Evolutionary conservation across 2,113 vertebrate species (phyloP), one percentile per base, ranked within the genome.

Genomic region (Vombatus ursinus): DNA sequence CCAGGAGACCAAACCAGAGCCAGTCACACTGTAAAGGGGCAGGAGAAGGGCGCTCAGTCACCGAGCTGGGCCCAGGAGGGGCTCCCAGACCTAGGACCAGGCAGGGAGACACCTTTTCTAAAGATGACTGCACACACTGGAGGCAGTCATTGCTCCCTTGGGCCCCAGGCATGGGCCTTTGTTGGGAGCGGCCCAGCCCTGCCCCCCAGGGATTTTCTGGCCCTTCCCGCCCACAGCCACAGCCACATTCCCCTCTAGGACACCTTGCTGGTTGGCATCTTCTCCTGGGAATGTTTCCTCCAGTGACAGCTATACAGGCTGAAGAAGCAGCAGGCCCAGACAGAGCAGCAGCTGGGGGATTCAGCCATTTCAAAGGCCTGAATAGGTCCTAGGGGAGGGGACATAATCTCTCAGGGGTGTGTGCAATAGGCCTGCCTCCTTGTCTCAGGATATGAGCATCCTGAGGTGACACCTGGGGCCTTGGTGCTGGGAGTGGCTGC

Each of bases 1-100:
- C 93, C 94, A 99, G 97, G 93, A 99, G 97, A 2, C 98, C 96
- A 92, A 99, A 98, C 98, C 99, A 99, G 94, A 98, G 96, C 94
- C 97, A 99, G 68, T 98, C 98, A 0, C 97, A 96, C 99, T 99
- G 98, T 22, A 95, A 98, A 96, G 77, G 22, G 10, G 90, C 89
- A 25, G 95, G 68, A 0, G 1, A 44, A 7, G 91, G 95, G 89
- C n/a, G 93, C 94, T 91, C 50, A 97, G 52, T 19, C 0, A 26
- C 90, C 95, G 50, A 24, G 23, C 52, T n/a, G n/a, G n/a, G n/a
- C 52, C 23, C 3, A 7, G 52, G 23, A 52, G 50, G 50, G 50
- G 10, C 50, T 51, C 50, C 52, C 52, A 52, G 52, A 1, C 0
- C 0, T 95, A 93, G 50, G 89, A 95, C n/a, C n/a, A n/a, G 48